Evolutionary conservation across 2,797 vertebrate genomes (phyloP).

Genomic region (Fringilla coelebs): DNA sequence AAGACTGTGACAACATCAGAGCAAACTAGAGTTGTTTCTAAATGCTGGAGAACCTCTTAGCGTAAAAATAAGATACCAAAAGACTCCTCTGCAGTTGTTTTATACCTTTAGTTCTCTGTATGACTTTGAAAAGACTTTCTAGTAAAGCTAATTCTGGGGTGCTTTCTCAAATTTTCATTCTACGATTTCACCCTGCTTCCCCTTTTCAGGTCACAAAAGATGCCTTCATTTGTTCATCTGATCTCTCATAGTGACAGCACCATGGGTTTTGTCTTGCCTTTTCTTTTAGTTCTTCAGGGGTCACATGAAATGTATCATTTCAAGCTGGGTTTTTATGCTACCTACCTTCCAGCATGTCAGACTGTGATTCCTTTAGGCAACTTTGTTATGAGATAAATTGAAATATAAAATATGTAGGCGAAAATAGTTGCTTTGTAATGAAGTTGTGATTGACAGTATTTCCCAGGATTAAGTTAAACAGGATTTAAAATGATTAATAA

Average conservation of each 20-base stretch:
- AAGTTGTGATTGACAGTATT: background rate
- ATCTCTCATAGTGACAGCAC: constrained; percentile 11
- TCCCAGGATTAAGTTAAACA: background rate
- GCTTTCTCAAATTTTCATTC: background rate
- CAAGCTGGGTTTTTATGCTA: background rate
- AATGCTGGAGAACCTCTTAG: background rate
- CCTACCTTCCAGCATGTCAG: background rate
- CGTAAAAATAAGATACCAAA: background rate
- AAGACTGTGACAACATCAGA: background rate
- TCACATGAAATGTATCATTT: background rate
- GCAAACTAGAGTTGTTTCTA: background rate
- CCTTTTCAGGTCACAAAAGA: background rate
- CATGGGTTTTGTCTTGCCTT: background rate
- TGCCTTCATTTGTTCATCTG: constrained; percentile 42
- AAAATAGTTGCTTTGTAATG: background rate
- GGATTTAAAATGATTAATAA: background rate
- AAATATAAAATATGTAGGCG: background rate
- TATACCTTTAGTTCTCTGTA: background rate
- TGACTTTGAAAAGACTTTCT: background rate
- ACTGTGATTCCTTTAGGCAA: background rate
- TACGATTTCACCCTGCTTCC: constrained; percentile 12
- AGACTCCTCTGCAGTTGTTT: background rate
- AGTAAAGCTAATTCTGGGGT: background rate
- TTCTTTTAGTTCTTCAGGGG: background rate
- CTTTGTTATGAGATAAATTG: background rate